Percentiles rank a stretch among this genome's conserved stretches.
phyloP scores from a whole-genome alignment of 2,888 invertebrate species.

The Spialia ferax region DNA sequence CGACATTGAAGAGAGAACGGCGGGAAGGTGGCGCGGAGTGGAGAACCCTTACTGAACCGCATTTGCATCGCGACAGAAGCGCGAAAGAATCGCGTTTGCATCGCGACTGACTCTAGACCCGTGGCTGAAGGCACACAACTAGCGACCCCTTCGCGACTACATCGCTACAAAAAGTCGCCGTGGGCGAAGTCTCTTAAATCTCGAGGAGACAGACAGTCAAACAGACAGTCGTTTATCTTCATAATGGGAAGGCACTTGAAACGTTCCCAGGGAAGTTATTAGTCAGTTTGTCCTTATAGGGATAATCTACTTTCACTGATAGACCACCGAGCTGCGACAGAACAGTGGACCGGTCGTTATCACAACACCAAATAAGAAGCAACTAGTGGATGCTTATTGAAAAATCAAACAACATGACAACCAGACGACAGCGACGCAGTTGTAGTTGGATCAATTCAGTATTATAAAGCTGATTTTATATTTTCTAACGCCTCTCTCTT shows the following conservation, averaged over 20 bases:
- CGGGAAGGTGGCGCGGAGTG: too few species aligned
- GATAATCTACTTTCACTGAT: conserved; percentile 53
- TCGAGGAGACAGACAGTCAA: conserved; percentile 26
- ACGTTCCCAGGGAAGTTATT: conserved; percentile 42
- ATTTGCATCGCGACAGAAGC: too few species aligned
- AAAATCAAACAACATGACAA: conserved; percentile 31
- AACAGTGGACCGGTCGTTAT: conserved; percentile 38
- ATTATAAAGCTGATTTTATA: too few species aligned
- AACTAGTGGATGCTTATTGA: conserved; percentile 23
- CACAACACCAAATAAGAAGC: conserved; percentile 23
- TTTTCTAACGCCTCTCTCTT: too few species aligned
- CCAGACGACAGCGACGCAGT: background rate
- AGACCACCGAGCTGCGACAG: conserved; percentile 42
- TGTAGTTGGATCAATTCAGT: background rate
- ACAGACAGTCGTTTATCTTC: conserved; percentile 36
- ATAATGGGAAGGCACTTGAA: conserved; percentile 36
- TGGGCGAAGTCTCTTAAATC: conserved; percentile 30
- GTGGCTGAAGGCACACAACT: too few species aligned
- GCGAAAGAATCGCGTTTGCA: too few species aligned
- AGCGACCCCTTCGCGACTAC: too few species aligned
- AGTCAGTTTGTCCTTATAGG: conserved; percentile 44
- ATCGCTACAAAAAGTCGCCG: too few species aligned
- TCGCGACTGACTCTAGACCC: too few species aligned
- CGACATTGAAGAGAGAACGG: too few species aligned
- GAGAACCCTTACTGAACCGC: too few species aligned